Conservation (phyloP, 2,888 invertebrate species). For the Slavum lentiscoides region DNA sequence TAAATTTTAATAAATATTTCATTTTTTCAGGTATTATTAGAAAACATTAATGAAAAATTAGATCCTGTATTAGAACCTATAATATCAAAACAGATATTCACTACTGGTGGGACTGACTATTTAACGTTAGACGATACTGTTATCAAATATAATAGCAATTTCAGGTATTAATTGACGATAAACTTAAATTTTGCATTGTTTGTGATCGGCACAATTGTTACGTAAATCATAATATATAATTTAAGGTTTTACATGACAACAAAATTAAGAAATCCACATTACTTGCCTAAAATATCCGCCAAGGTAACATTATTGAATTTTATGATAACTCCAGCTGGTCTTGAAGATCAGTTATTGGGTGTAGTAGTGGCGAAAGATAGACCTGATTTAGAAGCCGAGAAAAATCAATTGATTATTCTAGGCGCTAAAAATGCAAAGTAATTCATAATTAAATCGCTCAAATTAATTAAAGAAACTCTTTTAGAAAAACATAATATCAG, state of each 20-base stretch:
- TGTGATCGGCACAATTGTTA: too few species aligned
- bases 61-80: slow-evolving; percentile 90
- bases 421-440: slow-evolving; percentile 73
- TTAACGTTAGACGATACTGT: slow-evolving; percentile 89
- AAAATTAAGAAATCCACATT: slow-evolving; percentile 90
- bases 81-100: slow-evolving; percentile 84
- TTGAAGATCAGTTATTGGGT: slow-evolving; percentile 86
- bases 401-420: slow-evolving; percentile 73
- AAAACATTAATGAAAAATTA: slow-evolving; percentile 88
- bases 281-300: slow-evolving; percentile 89
- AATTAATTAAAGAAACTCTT: too few species aligned
- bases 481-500: too few species aligned
- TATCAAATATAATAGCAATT: slow-evolving; percentile 84
- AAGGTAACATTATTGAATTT: slow-evolving; percentile 90
- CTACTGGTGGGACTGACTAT: slow-evolving; percentile 82
- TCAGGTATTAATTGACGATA: slow-evolving; percentile 66
- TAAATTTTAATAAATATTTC: neutral
- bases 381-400: slow-evolving; percentile 89
- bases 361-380: slow-evolving; percentile 90
- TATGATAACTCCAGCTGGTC: slow-evolving; percentile 85
- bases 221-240: neutral
- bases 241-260: slow-evolving; percentile 87
- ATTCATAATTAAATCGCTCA: neutral
- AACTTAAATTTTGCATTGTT: neutral
- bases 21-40: slow-evolving; percentile 71